Evolutionary conservation across 2,797 vertebrate species (phyloP).

Genomic region (Melanotaenia maccullochi): DNA sequence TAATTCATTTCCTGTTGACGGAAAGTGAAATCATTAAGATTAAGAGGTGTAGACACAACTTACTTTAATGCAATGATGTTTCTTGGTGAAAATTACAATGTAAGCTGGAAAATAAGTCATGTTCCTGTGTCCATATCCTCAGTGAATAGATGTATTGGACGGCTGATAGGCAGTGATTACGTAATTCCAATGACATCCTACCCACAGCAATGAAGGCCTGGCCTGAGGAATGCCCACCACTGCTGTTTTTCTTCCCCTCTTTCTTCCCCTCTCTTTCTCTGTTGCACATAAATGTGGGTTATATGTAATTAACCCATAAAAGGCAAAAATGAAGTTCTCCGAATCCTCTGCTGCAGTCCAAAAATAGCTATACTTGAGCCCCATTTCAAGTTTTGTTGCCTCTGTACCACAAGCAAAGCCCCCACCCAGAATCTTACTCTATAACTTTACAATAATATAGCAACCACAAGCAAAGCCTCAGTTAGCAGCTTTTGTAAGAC

Average conservation of each 20-base stretch:
- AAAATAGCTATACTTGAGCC: slow-evolving; percentile 68
- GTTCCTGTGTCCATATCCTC: slow-evolving; percentile 41
- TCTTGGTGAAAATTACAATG: slow-evolving; percentile 38
- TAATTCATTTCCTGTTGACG: slow-evolving; percentile 52
- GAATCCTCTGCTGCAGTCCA: slow-evolving; percentile 45
- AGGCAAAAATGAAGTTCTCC: slow-evolving; percentile 61
- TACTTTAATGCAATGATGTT: slow-evolving; percentile 17
- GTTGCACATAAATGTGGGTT: slow-evolving; percentile 61
- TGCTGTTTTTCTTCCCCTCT: slow-evolving; percentile 52
- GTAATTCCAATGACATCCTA: slow-evolving; percentile 71
- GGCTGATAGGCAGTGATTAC: slow-evolving; percentile 51
- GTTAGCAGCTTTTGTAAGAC: slow-evolving; percentile 60
- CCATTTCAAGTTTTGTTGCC: slow-evolving; percentile 51
- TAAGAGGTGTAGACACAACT: slow-evolving; percentile 11
- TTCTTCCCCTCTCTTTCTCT: slow-evolving; percentile 20
- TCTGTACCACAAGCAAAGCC: slow-evolving; percentile 51
- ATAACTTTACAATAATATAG: slow-evolving; percentile 69
- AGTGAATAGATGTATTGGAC: slow-evolving; percentile 41
- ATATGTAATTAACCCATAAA: slow-evolving; percentile 77
- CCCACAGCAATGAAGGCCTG: slow-evolving; percentile 70
- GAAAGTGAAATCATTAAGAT: slow-evolving; percentile 28
- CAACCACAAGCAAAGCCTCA: slow-evolving; percentile 51
- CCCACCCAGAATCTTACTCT: slow-evolving; percentile 59
- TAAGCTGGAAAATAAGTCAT: slow-evolving; percentile 45
- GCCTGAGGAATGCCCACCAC: slow-evolving; percentile 69